Evolutionary conservation across 2,888 invertebrate species (phyloP).

Genomic region (Autographa pulchrina): DNA sequence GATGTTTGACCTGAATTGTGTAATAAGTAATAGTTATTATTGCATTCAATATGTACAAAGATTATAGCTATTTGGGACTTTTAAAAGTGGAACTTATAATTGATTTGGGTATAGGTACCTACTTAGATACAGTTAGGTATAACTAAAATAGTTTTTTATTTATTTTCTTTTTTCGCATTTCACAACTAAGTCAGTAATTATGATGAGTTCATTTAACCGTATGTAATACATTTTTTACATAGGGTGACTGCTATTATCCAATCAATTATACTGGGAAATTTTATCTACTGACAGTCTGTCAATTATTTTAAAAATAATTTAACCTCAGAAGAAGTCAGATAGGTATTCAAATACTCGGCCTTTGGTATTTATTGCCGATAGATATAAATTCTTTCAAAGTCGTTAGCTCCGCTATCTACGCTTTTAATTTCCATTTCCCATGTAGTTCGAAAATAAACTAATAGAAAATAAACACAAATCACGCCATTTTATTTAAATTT

Average conservation of each 20-base stretch:
- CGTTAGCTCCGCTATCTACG: background rate
- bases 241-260: too few relatives aligned
- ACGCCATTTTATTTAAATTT: conserved; percentile 27
- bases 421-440: conserved; percentile 7
- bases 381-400: background rate
- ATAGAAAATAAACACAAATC: conserved; percentile 8
- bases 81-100: too few relatives aligned
- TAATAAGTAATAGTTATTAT: background rate
- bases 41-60: too few relatives aligned
- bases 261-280: too few relatives aligned
- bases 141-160: too few relatives aligned
- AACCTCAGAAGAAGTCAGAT: background rate
- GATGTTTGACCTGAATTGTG: conserved; percentile 14
- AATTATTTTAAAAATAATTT: background rate
- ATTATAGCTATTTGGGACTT: too few relatives aligned
- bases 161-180: too few relatives aligned
- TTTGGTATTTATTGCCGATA: background rate
- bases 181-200: too few relatives aligned
- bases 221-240: too few relatives aligned
- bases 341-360: background rate
- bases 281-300: background rate
- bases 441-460: conserved; percentile 17
- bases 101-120: too few relatives aligned
- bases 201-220: too few relatives aligned
- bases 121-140: too few relatives aligned